These are phyloP conservation scores for Acronicta leporina DNA, from an alignment of 2,888 invertebrate species.

Conservation along the genomic window DNA sequence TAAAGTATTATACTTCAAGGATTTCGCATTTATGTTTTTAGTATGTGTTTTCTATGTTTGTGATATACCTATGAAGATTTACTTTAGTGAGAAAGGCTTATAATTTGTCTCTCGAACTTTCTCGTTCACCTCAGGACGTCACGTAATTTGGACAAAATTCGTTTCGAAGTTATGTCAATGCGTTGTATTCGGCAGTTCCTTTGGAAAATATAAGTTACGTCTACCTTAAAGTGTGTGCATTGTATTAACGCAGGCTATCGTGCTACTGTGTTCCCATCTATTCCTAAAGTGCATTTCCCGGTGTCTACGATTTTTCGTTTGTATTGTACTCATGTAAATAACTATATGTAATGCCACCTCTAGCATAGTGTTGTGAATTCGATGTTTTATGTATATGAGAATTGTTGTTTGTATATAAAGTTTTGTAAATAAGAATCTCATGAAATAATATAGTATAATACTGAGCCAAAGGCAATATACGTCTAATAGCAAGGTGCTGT, in stretches of 20 bases:
- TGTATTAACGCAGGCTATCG: background rate
- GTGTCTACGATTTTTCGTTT: slow-evolving; percentile 56
- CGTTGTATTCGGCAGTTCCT: slow-evolving; percentile 51
- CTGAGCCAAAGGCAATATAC: slow-evolving; percentile 85
- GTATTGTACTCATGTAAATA: slow-evolving; percentile 68
- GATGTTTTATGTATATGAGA: slow-evolving; percentile 50
- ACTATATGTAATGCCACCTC: slow-evolving; percentile 71
- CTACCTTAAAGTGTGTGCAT: background rate
- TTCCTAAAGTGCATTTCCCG: slow-evolving; percentile 63
- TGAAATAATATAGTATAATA: slow-evolving; percentile 62
- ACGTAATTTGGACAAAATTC: slow-evolving; percentile 6
- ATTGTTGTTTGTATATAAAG: slow-evolving; percentile 64
- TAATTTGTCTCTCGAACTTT: background rate
- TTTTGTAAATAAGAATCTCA: slow-evolving; percentile 79
- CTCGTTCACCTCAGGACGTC: background rate
- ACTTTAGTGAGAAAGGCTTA: background rate
- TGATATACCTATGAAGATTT: slow-evolving; percentile 4
- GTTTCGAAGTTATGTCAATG: slow-evolving; percentile 12
- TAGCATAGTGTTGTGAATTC: slow-evolving; percentile 55
- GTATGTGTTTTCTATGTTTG: slow-evolving; percentile 5
- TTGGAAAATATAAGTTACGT: slow-evolving; percentile 50
- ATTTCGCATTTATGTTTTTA: slow-evolving; percentile 39
- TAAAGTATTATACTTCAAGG: slow-evolving; percentile 16
- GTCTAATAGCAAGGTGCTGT: slow-evolving; percentile 84
- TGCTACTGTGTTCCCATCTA: slow-evolving; percentile 23